Evolutionary conservation across 2,797 vertebrate genomes (phyloP).

Genomic region (Lacerta agilis): DNA sequence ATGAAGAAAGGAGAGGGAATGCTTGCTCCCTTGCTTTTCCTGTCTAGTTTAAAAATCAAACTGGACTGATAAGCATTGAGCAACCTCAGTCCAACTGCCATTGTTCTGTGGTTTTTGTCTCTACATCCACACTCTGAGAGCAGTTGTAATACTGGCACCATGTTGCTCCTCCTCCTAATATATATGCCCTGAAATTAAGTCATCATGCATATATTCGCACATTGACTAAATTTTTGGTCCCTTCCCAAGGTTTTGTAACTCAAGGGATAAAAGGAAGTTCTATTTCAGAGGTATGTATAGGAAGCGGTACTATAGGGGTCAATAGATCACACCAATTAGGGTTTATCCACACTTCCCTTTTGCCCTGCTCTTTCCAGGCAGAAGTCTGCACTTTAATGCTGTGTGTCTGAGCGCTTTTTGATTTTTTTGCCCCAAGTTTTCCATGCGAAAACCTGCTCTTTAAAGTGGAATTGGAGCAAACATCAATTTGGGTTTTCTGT

Average conservation of each 20-base stretch:
- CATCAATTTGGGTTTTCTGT: no score
- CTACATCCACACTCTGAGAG: background rate
- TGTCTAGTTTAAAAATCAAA: slow-evolving; percentile 42
- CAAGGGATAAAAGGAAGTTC: background rate
- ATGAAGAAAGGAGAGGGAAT: slow-evolving; percentile 23
- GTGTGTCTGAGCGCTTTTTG: no score
- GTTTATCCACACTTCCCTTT: background rate
- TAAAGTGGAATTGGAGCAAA: no score
- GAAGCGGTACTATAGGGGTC: background rate
- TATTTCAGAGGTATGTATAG: background rate
- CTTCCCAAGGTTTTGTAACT: background rate
- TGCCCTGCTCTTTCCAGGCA: no score
- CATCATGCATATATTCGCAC: background rate
- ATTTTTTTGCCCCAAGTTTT: no score
- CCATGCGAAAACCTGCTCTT: no score
- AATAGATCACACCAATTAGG: background rate
- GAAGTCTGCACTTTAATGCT: no score
- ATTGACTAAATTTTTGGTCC: background rate
- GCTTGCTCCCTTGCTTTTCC: background rate
- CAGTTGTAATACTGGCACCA: background rate
- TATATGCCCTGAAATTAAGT: background rate
- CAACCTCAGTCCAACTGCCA: background rate
- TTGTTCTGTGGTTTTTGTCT: background rate
- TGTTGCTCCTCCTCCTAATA: slow-evolving; percentile 5
- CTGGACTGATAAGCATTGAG: slow-evolving; percentile 35